These are phyloP conservation scores for Hydrophis major DNA, from an alignment of 2,797 vertebrate species.

Conservation along the genomic window DNA sequence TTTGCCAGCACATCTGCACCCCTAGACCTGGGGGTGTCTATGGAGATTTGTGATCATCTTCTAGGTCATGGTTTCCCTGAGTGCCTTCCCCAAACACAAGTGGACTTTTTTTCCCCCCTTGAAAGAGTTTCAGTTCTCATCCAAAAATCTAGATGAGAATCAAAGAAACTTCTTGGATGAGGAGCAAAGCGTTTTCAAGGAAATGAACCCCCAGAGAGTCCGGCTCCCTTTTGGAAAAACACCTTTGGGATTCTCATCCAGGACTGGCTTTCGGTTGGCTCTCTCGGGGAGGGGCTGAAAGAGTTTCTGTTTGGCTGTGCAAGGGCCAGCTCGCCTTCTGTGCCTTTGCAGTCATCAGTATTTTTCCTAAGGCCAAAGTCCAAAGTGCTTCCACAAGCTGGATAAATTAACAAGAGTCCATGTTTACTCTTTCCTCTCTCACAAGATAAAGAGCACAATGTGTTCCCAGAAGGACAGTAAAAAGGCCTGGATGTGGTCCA, in stretches of 20 bases:
- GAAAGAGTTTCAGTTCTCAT: too few relatives aligned
- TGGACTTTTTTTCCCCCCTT: too few relatives aligned
- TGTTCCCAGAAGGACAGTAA: background rate
- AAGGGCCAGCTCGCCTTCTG: background rate
- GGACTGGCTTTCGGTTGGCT: background rate
- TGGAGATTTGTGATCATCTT: too few relatives aligned
- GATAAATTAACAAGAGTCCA: background rate
- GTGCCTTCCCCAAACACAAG: too few relatives aligned
- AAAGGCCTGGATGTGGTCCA: background rate
- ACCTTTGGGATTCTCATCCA: too few relatives aligned
- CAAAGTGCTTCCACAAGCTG: background rate
- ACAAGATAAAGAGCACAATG: background rate
- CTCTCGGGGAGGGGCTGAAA: background rate
- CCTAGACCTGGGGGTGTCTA: background rate
- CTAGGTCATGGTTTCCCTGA: too few relatives aligned
- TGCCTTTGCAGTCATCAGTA: background rate
- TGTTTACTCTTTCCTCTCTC: background rate
- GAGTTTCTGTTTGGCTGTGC: conserved; percentile 2
- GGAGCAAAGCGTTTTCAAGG: too few relatives aligned
- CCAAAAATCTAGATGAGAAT: too few relatives aligned
- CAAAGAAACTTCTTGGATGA: too few relatives aligned
- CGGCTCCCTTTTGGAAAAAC: too few relatives aligned
- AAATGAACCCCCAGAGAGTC: too few relatives aligned
- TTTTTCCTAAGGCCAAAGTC: conserved; percentile 4
- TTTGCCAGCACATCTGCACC: background rate